Evolutionary conservation across 2,888 invertebrate species (phyloP), one percentile per base, ranked within the genome.

Genomic region (Diplazon laetatorius): DNA sequence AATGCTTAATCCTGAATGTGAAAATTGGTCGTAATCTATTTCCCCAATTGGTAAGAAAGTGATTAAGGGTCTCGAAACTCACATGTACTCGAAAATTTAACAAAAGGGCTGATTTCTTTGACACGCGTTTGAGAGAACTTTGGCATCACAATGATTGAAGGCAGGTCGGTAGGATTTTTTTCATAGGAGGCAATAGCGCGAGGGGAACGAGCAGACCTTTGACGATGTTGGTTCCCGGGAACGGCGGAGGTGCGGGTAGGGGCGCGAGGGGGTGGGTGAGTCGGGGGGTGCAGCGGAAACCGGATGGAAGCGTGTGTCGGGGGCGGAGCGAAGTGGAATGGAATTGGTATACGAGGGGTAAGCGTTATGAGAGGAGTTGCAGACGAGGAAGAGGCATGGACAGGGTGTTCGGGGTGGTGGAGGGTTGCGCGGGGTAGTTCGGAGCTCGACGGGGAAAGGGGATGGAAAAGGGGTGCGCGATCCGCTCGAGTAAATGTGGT

Each of bases 271-370:
- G n/a, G n/a, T n/a, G 37, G 22, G 30, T 8, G 44, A 57, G 75
- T 57, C 55, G 10, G 48, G 60, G 73, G 65, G 68, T 66, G 76
- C 50, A 74, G 70, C 69, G 69, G 71, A 77, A 78, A 73, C 72
- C 71, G 80, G 70, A 73, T 57, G 71, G 71, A 74, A 78, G 74
- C 78, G 80, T 80, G 82, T 81, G 81, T 81, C 78, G 75, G 76
- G 71, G 82, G 78, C 81, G 81, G 81, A 79, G 81, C 78, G 70
- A 80, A 76, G 78, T 80, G 73, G 69, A 80, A 83, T 80, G 78
- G 80, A 81, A 83, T 80, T 55, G 82, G 63, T 76, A 73, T 74
- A 74, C n/a, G 30, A 69, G 71, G 78, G 77, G 75, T 76, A 75
- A 78, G 71, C 52, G 75, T 79, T 81, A 81, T 80, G 78, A 80